Evolutionary conservation across 2,797 vertebrate genomes (phyloP).

Genomic region (Manis crassicaudata): DNA sequence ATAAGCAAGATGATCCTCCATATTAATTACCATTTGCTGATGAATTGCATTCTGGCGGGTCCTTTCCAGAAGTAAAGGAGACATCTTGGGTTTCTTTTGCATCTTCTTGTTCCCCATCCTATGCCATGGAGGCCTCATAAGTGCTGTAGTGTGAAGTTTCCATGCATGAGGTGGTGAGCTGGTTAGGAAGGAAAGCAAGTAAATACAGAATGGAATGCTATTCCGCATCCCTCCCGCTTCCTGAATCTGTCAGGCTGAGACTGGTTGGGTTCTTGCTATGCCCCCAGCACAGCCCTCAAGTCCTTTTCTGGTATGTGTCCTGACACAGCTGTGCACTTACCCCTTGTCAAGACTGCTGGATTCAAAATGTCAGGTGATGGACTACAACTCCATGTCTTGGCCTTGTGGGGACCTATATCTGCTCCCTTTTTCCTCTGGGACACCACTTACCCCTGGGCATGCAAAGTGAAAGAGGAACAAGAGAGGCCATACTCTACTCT

Average conservation of each 20-base stretch:
- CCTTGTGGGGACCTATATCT: neutral
- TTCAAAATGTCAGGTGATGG: neutral
- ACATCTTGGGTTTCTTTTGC: neutral
- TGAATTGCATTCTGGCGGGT: neutral
- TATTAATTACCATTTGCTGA: neutral
- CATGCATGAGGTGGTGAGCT: rapidly evolving
- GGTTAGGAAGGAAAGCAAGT: neutral
- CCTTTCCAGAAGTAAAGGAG: neutral
- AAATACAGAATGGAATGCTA: neutral
- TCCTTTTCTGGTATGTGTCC: neutral
- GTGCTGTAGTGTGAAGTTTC: neutral
- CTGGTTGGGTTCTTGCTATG: neutral
- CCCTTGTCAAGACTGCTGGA: neutral
- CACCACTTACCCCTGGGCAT: neutral
- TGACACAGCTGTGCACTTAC: neutral
- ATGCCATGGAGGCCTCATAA: neutral
- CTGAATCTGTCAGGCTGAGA: neutral
- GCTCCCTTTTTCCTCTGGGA: neutral
- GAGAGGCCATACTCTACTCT: neutral
- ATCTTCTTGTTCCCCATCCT: neutral
- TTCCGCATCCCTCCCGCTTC: neutral
- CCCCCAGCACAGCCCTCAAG: neutral
- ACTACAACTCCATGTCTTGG: neutral
- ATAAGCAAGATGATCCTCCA: neutral
- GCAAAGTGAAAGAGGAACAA: neutral